These are phyloP conservation scores for Gopherus evgoodei DNA, from an alignment of 2,113 vertebrate species.

Conservation along the genomic window DNA sequence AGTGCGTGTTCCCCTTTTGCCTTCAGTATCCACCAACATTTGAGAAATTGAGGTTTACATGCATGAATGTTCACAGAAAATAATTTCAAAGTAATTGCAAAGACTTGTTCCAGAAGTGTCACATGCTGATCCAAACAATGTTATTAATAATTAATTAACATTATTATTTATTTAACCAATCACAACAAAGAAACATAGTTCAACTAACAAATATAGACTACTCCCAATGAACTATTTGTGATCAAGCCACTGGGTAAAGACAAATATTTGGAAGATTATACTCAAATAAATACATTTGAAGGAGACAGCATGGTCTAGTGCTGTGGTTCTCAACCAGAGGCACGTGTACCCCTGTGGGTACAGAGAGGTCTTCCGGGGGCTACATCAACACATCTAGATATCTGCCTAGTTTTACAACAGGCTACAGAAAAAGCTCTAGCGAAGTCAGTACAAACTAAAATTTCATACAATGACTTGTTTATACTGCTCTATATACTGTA, in stretches of 20 bases:
- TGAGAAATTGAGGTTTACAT: neutral
- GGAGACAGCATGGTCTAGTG: neutral
- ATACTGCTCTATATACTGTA: too few relatives aligned
- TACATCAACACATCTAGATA: too few relatives aligned
- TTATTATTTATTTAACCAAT: neutral
- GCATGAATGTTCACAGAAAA: neutral
- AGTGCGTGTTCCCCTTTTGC: neutral
- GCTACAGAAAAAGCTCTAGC: too few relatives aligned
- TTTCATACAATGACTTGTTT: too few relatives aligned
- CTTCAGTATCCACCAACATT: accelerated
- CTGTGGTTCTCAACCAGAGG: too few relatives aligned
- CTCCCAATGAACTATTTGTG: neutral
- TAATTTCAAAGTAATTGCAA: neutral
- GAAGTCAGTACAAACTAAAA: too few relatives aligned
- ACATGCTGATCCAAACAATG: neutral
- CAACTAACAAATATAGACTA: neutral
- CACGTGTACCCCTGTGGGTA: too few relatives aligned
- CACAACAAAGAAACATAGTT: neutral
- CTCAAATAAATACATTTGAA: neutral
- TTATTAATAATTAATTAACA: too few relatives aligned
- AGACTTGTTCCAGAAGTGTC: neutral
- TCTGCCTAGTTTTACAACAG: too few relatives aligned
- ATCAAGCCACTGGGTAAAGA: neutral
- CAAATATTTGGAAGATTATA: neutral
- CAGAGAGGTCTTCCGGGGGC: too few relatives aligned